phyloP scores from a whole-genome alignment of 2,888 invertebrate species.

The Xestoiulus laeticollis region DNA sequence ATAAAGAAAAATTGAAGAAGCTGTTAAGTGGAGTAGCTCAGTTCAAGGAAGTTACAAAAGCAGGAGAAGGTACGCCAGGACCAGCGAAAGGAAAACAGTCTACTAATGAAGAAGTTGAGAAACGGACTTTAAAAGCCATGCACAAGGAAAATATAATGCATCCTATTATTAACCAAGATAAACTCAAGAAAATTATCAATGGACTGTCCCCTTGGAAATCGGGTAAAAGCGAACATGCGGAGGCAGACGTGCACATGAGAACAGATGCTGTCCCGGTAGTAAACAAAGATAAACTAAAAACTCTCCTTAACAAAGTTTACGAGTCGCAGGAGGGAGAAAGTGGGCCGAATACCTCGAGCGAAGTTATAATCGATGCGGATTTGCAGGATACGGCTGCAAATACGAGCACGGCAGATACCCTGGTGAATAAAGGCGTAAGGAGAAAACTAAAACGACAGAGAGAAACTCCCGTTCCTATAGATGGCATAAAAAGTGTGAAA shows the following conservation, averaged over 20 bases:
- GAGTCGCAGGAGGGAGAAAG: not conserved
- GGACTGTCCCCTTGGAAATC: too few species aligned
- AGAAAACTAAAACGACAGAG: not conserved
- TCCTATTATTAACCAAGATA: not conserved
- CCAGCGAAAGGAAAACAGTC: not conserved
- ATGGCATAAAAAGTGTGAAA: not conserved
- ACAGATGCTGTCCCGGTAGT: not conserved
- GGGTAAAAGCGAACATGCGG: too few species aligned
- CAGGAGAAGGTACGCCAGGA: not conserved
- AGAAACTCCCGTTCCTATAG: not conserved
- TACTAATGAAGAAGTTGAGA: not conserved
- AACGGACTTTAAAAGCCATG: not conserved
- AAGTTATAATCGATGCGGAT: not conserved
- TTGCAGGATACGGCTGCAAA: not conserved
- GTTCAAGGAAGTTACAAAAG: not conserved
- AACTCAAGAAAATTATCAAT: conserved; percentile 5
- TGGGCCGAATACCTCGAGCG: not conserved
- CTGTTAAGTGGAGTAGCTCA: not conserved
- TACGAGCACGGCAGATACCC: not conserved
- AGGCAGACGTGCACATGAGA: not conserved
- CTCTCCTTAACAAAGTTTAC: not conserved
- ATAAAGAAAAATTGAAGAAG: conserved; percentile 46
- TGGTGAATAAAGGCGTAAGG: not conserved
- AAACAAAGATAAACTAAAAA: conserved; percentile 21
- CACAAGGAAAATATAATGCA: not conserved